Conservation (phyloP, 2,888 invertebrate species). For the Taphrorychus bicolor region DNA sequence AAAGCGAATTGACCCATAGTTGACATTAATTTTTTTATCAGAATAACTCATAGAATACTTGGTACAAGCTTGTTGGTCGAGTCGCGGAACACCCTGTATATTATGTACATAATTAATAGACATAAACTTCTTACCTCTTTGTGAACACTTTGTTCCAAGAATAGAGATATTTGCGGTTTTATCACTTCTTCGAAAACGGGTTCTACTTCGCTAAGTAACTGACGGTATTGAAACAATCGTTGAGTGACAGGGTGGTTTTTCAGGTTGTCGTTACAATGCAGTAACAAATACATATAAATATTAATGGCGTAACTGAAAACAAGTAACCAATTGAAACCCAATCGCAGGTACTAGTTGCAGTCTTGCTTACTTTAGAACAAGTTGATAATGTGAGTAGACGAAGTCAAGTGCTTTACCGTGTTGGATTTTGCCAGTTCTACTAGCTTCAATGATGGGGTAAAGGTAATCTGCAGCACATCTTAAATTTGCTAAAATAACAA, state of each 20-base stretch:
- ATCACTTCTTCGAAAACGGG: constrained; percentile 73
- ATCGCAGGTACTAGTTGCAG: not conserved
- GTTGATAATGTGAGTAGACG: constrained; percentile 64
- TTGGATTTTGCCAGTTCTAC: constrained; percentile 69
- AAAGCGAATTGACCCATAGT: no score
- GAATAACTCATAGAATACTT: no score
- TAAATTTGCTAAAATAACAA: constrained; percentile 57
- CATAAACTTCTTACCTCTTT: constrained; percentile 2
- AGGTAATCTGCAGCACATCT: constrained; percentile 71
- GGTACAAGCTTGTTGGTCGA: no score
- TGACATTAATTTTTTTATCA: no score
- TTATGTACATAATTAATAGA: no score
- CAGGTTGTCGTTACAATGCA: constrained; percentile 68
- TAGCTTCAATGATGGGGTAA: constrained; percentile 71
- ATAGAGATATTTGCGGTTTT: constrained; percentile 70
- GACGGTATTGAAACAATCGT: constrained; percentile 80
- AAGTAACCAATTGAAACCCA: not conserved
- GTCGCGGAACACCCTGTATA: no score
- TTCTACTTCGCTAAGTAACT: constrained; percentile 77
- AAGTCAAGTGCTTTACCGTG: constrained; percentile 73
- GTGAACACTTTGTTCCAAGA: constrained; percentile 9
- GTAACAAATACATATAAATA: constrained; percentile 82
- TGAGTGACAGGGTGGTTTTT: constrained; percentile 88
- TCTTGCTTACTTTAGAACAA: constrained; percentile 60
- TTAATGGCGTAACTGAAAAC: constrained; percentile 83